Percentiles rank a stretch among this genome's conserved stretches.
phyloP scores from a whole-genome alignment of 2,797 vertebrate species.

The Pristis pectinata region DNA sequence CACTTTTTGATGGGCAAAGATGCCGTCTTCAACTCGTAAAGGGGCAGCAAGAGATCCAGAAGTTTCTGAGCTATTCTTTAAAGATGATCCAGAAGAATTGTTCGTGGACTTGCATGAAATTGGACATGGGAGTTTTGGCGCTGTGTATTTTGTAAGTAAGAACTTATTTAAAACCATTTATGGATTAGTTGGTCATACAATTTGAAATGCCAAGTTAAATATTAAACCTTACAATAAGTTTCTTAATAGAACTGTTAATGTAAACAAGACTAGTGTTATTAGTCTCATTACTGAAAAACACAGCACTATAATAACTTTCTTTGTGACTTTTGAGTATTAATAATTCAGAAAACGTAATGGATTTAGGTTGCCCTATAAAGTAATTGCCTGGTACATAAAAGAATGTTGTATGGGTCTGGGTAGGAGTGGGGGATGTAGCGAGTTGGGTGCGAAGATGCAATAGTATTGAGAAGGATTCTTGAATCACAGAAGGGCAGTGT shows the following conservation, averaged over 20 bases:
- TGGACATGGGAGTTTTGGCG: conserved; percentile 97
- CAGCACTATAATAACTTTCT: neutral
- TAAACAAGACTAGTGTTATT: neutral
- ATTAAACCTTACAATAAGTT: neutral
- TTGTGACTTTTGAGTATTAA: neutral
- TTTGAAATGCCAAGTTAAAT: neutral
- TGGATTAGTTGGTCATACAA: neutral
- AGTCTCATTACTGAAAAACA: neutral
- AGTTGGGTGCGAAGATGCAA: neutral
- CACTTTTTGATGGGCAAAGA: conserved; percentile 57
- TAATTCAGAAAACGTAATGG: neutral
- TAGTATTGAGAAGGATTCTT: neutral
- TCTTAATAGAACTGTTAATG: neutral
- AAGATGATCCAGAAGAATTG: conserved; percentile 94
- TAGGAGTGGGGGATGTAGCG: no score
- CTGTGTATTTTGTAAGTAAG: conserved; percentile 91
- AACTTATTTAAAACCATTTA: conserved; percentile 36
- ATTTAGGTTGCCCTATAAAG: neutral
- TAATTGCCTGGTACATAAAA: neutral
- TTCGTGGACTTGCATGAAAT: conserved; percentile 96
- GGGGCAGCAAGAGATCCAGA: conserved; percentile 82
- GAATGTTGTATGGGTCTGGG: no score
- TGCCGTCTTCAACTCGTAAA: conserved; percentile 79
- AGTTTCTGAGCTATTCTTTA: conserved; percentile 83
- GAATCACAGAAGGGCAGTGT: neutral